Percentiles rank a stretch among this genome's conserved stretches.
phyloP scores from a whole-genome alignment of 2,797 vertebrate genomes.

The Hipposideros larvatus region DNA sequence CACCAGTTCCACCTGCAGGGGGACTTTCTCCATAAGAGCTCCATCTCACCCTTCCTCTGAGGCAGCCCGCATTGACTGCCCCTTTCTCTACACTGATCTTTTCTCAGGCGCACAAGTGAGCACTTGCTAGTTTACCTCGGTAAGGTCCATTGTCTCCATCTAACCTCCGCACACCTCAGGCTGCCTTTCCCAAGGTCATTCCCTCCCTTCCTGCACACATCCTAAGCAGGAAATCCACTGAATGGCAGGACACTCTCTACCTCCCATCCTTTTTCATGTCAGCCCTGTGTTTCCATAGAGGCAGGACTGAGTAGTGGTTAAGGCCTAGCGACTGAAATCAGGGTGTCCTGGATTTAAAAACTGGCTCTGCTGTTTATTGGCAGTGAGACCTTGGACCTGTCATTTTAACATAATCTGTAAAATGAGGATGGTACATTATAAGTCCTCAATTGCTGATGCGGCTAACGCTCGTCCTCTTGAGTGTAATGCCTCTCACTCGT shows the following conservation, averaged over 20 bases:
- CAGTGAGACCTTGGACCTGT: not conserved
- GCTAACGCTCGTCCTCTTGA: not conserved
- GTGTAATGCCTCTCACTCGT: not conserved
- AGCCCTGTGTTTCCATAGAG: not conserved
- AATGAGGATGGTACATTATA: not conserved
- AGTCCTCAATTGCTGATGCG: not conserved
- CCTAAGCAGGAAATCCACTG: not conserved
- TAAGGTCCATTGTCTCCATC: not conserved
- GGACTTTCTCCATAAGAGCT: not conserved
- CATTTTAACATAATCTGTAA: not conserved
- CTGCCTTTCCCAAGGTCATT: not conserved
- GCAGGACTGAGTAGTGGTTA: not conserved
- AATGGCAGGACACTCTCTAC: not conserved
- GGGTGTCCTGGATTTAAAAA: not conserved
- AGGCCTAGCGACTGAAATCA: not conserved
- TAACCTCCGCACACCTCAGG: not conserved
- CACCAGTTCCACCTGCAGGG: not conserved
- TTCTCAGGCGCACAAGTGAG: not conserved
- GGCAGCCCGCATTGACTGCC: not conserved
- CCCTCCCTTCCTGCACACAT: not conserved
- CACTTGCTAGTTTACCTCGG: too few species aligned
- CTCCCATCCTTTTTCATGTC: not conserved
- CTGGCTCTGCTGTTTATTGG: not conserved
- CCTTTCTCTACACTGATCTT: accelerated
- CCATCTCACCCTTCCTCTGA: not conserved